phyloP scores from a whole-genome alignment of 2,888 invertebrate genomes.

The Chironomus riparius region DNA sequence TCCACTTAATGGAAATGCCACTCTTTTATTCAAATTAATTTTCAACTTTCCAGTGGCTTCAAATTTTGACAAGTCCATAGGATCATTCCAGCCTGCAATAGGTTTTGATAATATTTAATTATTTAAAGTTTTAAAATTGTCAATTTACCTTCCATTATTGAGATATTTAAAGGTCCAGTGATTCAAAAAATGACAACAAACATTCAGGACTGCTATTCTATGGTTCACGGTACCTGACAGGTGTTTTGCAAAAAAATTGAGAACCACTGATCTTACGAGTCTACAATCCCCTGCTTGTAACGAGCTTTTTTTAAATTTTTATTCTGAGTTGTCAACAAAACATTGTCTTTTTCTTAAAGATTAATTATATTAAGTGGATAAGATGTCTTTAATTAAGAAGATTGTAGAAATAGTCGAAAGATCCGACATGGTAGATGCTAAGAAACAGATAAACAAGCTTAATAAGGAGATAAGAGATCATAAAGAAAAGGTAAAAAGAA shows the following conservation, averaged over 20 bases:
- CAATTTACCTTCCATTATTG: no score
- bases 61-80: neutral
- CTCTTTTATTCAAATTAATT: constrained; percentile 18
- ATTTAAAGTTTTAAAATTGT: no score
- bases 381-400: constrained; percentile 31
- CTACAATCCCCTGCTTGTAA: no score
- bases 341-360: no score
- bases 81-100: constrained; percentile 18
- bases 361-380: neutral
- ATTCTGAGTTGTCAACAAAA: no score
- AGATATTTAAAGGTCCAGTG: no score
- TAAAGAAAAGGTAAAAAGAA: constrained; percentile 33
- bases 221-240: no score
- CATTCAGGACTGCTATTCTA: no score
- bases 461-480: constrained; percentile 36
- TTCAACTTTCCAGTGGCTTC: constrained; percentile 12
- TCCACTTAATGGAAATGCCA: constrained; percentile 14
- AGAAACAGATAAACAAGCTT: constrained; percentile 36
- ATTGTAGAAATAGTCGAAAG: constrained; percentile 31
- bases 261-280: no score
- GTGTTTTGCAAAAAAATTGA: no score
- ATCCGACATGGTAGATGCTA: constrained; percentile 32
- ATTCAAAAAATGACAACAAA: no score
- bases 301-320: no score
- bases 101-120: neutral